phyloP scores from a whole-genome alignment of 2,113 vertebrate genomes.

The Scopus umbretta region DNA sequence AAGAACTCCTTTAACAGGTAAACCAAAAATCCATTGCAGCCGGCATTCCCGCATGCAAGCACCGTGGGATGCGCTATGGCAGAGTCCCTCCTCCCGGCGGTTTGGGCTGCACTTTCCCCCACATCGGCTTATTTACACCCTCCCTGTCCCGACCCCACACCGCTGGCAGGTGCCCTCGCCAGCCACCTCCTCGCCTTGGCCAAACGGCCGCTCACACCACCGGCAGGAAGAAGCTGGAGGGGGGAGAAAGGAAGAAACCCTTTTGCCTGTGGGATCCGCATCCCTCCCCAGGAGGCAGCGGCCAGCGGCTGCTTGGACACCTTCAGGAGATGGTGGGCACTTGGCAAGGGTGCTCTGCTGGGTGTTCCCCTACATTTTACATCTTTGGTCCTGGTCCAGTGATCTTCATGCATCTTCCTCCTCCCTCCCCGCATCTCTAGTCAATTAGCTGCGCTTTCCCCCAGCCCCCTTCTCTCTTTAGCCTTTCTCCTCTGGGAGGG shows the following conservation, averaged over 20 bases:
- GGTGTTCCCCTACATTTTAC: background rate
- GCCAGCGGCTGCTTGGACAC: background rate
- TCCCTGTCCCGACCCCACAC: rapidly evolving
- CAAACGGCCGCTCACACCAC: rapidly evolving
- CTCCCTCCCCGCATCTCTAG: background rate
- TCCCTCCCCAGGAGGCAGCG: rapidly evolving
- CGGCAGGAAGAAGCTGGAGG: background rate
- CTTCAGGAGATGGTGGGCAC: too few species aligned
- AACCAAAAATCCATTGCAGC: background rate
- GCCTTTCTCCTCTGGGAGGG: background rate
- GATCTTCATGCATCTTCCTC: background rate
- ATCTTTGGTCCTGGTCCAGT: background rate
- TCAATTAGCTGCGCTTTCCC: too few species aligned
- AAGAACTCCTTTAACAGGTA: background rate
- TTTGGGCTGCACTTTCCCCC: background rate
- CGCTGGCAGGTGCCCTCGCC: rapidly evolving
- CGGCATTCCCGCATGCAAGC: rapidly evolving
- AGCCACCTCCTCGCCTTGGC: background rate
- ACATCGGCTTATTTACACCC: too few species aligned
- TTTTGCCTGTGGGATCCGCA: background rate
- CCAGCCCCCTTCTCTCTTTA: background rate
- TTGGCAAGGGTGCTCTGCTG: background rate
- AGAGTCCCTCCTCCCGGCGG: background rate
- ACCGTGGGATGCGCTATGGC: rapidly evolving
- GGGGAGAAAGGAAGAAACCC: background rate